Evolutionary conservation across 2,113 vertebrate genomes (phyloP).

Genomic region (Rhadina sibilatrix): DNA sequence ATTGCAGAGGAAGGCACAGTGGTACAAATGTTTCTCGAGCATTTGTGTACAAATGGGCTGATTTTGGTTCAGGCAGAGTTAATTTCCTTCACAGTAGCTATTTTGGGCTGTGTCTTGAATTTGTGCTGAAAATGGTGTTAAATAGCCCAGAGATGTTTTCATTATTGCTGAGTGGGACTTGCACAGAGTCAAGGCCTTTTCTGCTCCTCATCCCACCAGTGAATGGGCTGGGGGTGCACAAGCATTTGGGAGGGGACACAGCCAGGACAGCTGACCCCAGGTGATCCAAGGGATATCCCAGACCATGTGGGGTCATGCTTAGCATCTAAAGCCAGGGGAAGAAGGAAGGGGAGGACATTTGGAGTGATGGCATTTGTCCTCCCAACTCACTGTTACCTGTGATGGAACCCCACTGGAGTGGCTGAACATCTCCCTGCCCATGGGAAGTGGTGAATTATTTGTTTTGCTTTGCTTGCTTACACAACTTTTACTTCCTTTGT

Average conservation of each 20-base stretch:
- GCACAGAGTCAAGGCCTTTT: background rate
- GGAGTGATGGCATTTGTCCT: background rate
- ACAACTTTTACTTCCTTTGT: background rate
- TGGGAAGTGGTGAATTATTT: background rate
- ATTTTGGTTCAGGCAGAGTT: background rate
- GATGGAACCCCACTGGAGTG: too few relatives aligned
- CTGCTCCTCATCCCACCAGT: background rate
- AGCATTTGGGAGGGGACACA: background rate
- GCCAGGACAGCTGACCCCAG: background rate
- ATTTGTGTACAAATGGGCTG: accelerated
- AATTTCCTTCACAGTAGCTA: background rate
- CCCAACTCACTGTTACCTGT: background rate
- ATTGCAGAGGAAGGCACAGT: background rate
- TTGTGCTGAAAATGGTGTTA: background rate
- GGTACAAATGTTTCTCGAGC: accelerated
- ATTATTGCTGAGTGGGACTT: background rate
- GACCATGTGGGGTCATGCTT: background rate
- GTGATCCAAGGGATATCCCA: background rate
- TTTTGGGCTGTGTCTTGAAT: background rate
- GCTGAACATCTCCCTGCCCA: background rate
- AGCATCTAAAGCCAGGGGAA: background rate
- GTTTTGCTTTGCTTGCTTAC: background rate
- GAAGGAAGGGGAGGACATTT: background rate
- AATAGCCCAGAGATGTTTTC: background rate
- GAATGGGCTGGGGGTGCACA: background rate